Evolutionary conservation across 2,113 vertebrate species (phyloP).

Genomic region (Stictonetta naevosa): DNA sequence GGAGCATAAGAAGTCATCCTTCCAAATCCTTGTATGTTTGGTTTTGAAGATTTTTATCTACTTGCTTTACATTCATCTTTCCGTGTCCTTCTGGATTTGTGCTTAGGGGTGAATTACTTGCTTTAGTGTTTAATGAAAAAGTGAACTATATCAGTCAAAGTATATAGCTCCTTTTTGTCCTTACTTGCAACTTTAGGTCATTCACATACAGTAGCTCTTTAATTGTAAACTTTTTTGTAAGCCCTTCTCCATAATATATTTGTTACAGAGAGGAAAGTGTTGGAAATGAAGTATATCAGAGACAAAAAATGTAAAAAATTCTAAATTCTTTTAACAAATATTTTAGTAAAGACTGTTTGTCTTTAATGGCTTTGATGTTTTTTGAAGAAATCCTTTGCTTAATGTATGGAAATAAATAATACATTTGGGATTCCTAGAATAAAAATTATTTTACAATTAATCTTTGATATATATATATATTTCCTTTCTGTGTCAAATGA

Average conservation of each 20-base stretch:
- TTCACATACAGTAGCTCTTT: background rate
- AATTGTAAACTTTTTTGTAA: background rate
- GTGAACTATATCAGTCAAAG: conserved; percentile 6
- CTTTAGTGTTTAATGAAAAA: conserved; percentile 36
- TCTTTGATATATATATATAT: background rate
- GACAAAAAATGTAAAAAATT: background rate
- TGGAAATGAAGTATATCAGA: background rate
- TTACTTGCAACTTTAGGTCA: conserved; percentile 18
- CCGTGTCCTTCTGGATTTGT: conserved; percentile 11
- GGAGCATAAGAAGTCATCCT: background rate
- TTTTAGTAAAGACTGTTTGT: background rate
- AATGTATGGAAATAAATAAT: background rate
- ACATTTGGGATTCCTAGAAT: background rate
- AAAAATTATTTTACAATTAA: background rate
- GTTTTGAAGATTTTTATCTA: conserved; percentile 6
- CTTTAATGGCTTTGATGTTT: background rate
- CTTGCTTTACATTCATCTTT: conserved; percentile 18
- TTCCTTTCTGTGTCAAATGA: background rate
- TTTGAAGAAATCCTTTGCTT: background rate
- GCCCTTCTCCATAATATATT: background rate
- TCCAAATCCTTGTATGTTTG: conserved; percentile 16
- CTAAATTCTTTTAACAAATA: background rate
- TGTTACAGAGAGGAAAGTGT: background rate
- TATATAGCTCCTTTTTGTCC: background rate
- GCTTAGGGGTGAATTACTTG: background rate